Percentiles rank a stretch among this genome's conserved stretches.
phyloP scores from a whole-genome alignment of 1,140 invertebrate species.

The Megathymus violae region DNA sequence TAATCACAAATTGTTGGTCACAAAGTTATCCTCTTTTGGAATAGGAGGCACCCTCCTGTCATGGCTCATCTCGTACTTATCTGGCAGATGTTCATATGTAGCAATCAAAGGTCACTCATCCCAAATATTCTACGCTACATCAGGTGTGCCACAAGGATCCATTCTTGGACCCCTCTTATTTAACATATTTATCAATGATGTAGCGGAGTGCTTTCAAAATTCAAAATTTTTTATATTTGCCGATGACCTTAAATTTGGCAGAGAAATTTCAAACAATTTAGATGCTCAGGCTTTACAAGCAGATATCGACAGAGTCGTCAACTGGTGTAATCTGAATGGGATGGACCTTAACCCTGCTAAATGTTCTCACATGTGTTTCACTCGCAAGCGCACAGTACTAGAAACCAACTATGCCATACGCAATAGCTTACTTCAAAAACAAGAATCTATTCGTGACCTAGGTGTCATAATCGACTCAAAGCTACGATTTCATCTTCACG shows the following conservation, averaged over 20 bases:
- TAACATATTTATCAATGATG: too few species aligned
- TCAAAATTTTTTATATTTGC: constrained; percentile 8
- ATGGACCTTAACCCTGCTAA: not conserved
- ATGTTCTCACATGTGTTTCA: constrained; percentile 4
- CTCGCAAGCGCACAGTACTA: constrained; percentile 1
- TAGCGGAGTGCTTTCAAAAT: constrained; percentile 2
- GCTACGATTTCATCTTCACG: too few species aligned
- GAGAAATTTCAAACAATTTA: not conserved
- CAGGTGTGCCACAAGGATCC: too few species aligned
- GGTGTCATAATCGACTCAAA: too few species aligned
- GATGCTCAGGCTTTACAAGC: constrained; percentile 1
- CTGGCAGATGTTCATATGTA: constrained; percentile 2
- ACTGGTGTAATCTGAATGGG: constrained; percentile 12
- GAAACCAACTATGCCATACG: not conserved
- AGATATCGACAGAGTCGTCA: not conserved
- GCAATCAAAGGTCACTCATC: constrained; percentile 7
- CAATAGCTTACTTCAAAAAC: too few species aligned
- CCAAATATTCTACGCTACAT: too few species aligned
- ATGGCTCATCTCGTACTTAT: constrained; percentile 11
- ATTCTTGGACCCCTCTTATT: too few species aligned
- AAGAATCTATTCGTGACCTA: too few species aligned
- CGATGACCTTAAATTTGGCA: constrained; percentile 5
- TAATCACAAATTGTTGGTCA: constrained; percentile 2
- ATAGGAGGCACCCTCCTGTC: constrained; percentile 7
- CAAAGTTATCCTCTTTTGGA: constrained; percentile 16